Conservation (phyloP, 2,113 vertebrate species). For the Oryzias javanicus region DNA sequence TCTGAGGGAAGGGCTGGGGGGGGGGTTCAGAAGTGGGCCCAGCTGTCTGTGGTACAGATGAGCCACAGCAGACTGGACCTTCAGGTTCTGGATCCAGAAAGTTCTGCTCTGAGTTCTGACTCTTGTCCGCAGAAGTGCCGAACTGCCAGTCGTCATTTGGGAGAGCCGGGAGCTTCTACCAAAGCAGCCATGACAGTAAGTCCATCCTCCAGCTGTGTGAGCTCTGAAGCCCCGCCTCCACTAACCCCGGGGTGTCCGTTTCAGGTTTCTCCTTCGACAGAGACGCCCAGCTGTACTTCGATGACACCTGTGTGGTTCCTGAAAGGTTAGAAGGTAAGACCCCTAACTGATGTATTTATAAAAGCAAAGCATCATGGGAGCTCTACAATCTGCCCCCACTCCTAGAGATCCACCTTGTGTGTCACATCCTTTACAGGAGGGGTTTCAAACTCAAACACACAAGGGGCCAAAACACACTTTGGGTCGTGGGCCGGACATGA, state of each 20-base stretch:
- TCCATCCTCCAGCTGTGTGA: neutral
- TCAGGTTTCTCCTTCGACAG: constrained; percentile 89
- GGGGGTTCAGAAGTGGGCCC: no score
- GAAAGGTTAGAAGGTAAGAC: constrained; percentile 90
- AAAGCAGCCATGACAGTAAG: constrained; percentile 88
- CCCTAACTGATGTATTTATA: no score
- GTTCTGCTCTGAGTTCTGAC: constrained; percentile 39
- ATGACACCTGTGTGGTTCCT: constrained; percentile 93
- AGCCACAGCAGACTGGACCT: no score
- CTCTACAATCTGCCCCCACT: neutral
- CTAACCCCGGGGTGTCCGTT: neutral
- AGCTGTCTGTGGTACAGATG: no score
- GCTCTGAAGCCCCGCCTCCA: no score
- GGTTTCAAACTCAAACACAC: no score
- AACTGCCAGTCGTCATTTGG: constrained; percentile 93
- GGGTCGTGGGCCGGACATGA: no score
- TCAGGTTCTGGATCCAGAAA: neutral
- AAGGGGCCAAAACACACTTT: no score
- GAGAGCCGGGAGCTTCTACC: constrained; percentile 84
- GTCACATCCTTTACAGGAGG: no score
- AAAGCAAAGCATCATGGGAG: no score
- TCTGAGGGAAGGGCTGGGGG: no score
- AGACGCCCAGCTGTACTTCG: constrained; percentile 89
- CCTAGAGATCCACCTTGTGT: no score
- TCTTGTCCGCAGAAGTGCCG: constrained; percentile 89